Evolutionary conservation across 2,888 invertebrate genomes (phyloP), one percentile per base, ranked within the genome.

Genomic region (Pinctada fucata): DNA sequence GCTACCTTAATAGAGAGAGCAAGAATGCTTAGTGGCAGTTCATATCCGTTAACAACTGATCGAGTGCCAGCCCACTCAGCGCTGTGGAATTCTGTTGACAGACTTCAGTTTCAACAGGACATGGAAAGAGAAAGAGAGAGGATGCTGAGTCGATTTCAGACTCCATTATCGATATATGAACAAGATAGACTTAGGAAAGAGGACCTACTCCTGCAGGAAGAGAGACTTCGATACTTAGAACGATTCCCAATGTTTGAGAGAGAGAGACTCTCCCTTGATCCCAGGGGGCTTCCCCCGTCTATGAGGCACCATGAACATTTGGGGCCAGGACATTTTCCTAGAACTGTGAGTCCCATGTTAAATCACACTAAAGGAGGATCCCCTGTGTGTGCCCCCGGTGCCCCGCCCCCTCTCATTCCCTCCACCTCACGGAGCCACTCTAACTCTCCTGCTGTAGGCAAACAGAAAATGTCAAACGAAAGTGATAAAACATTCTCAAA

Each of bases 361-460:
- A 84, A 83, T 72, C 88, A 86, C 51, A 83, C 73, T 66, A 90
- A 88, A 73, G 85, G 85, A 16, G 87, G 85, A 63, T 89, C 90
- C 16, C 90, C 89, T 3, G 86, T 88, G n/a, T 82, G 84, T 76
- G 79, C 87, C 5, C 85, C 87, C 5, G 88, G 89, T 2, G 88
- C 86, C 2, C 90, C 89, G 3, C 90, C 90, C 3, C 90, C 90
- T 1, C 85, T 89, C 65, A 89, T 90, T 47, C 88, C 89, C 63
- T 88, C 89, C 65, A 86, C 86, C n/a, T 86, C 83, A 78, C 84
- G 88, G 70, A 86, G 86, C 78, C 90, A 88, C 75, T 83, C 84
- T 72, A 85, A 85, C 72, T 88, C 90, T 4, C 88, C 89, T 5
- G 82, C 87, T 6, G 85, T 86, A 79, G 86, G 85, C 70, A 89